A percentile compares a stretch with the other conserved stretches of the same genome.
These are phyloP conservation scores for Lordiphosa fenestrarum DNA, from an alignment of 2,888 invertebrate genomes.

Conservation along the genomic window DNA sequence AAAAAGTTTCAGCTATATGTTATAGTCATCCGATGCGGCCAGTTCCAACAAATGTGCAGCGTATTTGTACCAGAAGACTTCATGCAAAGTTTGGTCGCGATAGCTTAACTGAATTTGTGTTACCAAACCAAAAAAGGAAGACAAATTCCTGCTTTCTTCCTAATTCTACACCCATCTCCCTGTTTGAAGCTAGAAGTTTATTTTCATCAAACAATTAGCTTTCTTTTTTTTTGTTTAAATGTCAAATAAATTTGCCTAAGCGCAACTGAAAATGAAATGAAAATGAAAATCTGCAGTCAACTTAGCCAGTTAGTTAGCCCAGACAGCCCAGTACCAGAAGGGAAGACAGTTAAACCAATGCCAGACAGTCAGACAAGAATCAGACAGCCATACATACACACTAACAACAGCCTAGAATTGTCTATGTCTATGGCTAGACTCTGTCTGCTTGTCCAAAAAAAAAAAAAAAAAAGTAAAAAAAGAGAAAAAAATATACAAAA, in stretches of 20 bases:
- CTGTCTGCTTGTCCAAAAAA: constrained; percentile 1
- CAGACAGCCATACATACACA: constrained; percentile 30
- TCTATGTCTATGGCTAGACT: constrained; percentile 12
- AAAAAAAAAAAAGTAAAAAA: background rate
- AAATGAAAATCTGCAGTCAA: background rate
- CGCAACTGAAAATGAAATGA: background rate
- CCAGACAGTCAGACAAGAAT: constrained; percentile 33
- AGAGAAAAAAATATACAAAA: background rate
- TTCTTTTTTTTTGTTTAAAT: background rate
- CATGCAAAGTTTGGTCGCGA: too few species aligned
- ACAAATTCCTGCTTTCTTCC: too few species aligned
- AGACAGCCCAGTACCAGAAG: background rate
- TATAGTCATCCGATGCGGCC: too few species aligned
- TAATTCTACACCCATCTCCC: too few species aligned
- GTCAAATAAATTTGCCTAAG: background rate
- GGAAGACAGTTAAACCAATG: constrained; percentile 13
- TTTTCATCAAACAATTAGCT: too few species aligned
- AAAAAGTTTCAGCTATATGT: too few species aligned
- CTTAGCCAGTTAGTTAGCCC: constrained; percentile 10
- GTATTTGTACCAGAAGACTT: too few species aligned
- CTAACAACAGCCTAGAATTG: constrained; percentile 7
- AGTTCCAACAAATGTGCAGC: too few species aligned
- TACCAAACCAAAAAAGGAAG: too few species aligned
- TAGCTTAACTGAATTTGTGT: too few species aligned
- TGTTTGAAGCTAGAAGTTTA: too few species aligned